These are phyloP conservation scores for Pachypanchax playfairii DNA, from an alignment of 2,113 vertebrate species.

Conservation along the genomic window DNA sequence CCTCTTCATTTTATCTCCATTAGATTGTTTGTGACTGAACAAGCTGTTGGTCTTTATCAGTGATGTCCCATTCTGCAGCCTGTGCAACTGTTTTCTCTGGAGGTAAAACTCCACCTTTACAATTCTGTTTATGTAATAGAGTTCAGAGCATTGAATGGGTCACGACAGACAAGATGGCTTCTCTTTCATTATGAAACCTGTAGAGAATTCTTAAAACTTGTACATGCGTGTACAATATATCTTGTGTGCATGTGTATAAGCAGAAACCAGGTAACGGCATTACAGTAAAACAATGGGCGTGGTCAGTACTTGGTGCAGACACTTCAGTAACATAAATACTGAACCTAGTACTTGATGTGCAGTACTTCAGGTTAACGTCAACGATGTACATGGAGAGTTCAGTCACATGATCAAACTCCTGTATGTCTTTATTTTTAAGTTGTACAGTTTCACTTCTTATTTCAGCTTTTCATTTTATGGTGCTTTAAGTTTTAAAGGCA, in stretches of 20 bases:
- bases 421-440: neutral
- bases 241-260: slow-evolving; percentile 16
- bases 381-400: neutral
- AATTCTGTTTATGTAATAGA: neutral
- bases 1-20: slow-evolving; percentile 40
- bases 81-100: slow-evolving; percentile 7
- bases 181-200: too few species aligned
- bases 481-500: slow-evolving; percentile 8
- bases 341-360: slow-evolving; percentile 16
- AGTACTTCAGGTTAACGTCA: slow-evolving; percentile 29
- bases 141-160: neutral
- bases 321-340: slow-evolving; percentile 51
- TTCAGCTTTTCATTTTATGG: neutral
- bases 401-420: neutral
- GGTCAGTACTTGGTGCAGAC: slow-evolving; percentile 33
- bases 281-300: slow-evolving; percentile 27
- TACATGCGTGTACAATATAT: too few species aligned
- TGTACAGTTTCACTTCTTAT: neutral
- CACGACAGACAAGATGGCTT: too few species aligned
- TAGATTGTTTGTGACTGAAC: slow-evolving; percentile 25
- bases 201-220: too few species aligned
- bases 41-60: slow-evolving; percentile 48
- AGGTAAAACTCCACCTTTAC: slow-evolving; percentile 22
- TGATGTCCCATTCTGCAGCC: slow-evolving; percentile 17
- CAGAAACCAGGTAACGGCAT: slow-evolving; percentile 20